Evolutionary conservation across 2,797 vertebrate genomes (phyloP).

Genomic region (Vespertilio murinus): DNA sequence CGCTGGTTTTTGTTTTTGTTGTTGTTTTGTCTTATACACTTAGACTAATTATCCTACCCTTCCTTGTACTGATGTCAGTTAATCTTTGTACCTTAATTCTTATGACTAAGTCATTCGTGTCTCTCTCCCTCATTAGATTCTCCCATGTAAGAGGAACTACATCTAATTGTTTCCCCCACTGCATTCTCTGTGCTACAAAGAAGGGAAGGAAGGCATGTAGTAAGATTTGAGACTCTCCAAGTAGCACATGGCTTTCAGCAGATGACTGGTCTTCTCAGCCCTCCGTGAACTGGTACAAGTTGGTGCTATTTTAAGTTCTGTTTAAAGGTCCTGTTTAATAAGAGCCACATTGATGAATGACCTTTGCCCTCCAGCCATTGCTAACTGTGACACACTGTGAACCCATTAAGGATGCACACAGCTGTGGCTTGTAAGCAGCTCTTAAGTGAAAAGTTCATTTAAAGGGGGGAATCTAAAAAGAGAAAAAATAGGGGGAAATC

Average conservation of each 20-base stretch:
- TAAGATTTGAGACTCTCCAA: not conserved
- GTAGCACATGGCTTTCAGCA: not conserved
- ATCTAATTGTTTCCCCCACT: not conserved
- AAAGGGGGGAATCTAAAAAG: not conserved
- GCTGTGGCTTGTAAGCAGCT: not conserved
- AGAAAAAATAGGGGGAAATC: not conserved
- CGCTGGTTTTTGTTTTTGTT: not conserved
- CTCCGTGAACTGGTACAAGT: not conserved
- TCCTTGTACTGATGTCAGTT: not conserved
- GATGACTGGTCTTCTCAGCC: not conserved
- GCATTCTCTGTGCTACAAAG: not conserved
- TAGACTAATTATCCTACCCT: not conserved
- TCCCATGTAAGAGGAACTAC: not conserved
- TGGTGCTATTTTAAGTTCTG: not conserved
- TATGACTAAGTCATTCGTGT: not conserved
- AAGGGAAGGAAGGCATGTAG: not conserved
- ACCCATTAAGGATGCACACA: not conserved
- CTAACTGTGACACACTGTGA: not conserved
- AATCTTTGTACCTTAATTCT: not conserved
- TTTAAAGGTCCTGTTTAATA: slow-evolving; percentile 23
- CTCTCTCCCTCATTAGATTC: not conserved
- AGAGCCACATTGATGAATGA: not conserved
- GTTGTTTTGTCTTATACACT: not conserved
- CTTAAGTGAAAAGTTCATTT: not conserved
- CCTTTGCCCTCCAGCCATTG: not conserved